These are phyloP conservation scores for Drosophila truncata DNA, from an alignment of 1,140 invertebrate genomes.

Conservation along the genomic window DNA sequence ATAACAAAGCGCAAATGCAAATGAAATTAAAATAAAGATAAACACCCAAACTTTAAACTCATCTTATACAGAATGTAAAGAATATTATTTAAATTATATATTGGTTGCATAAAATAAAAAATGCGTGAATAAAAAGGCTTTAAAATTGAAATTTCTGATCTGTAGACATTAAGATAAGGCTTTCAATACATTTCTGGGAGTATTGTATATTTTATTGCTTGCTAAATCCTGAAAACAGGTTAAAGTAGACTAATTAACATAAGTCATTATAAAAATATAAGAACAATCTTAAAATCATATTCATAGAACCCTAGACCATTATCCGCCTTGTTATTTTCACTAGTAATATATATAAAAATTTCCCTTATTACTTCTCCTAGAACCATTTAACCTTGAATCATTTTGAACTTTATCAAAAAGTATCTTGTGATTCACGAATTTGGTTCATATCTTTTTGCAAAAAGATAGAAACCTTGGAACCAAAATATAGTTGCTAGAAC, in stretches of 20 bases:
- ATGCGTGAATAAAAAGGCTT: neutral
- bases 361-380: neutral
- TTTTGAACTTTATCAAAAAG: neutral
- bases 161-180: neutral
- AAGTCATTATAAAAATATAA: neutral
- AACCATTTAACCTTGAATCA: conserved; percentile 14
- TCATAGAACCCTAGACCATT: neutral
- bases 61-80: neutral
- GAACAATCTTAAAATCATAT: neutral
- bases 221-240: neutral
- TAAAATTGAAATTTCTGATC: neutral
- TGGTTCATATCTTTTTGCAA: conserved; percentile 23
- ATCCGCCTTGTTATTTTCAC: too few relatives aligned
- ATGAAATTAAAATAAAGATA: conserved; percentile 24
- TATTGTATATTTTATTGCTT: too few relatives aligned
- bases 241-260: neutral
- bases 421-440: conserved; percentile 6
- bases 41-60: too few relatives aligned
- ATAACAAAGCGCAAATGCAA: conserved; percentile 19
- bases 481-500: conserved; percentile 17
- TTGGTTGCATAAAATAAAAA: neutral
- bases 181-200: neutral
- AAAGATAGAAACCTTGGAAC: conserved; percentile 16
- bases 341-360: neutral
- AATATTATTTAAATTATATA: neutral